Conservation (phyloP, 2,888 invertebrate species). For the Agrochola circellaris region DNA sequence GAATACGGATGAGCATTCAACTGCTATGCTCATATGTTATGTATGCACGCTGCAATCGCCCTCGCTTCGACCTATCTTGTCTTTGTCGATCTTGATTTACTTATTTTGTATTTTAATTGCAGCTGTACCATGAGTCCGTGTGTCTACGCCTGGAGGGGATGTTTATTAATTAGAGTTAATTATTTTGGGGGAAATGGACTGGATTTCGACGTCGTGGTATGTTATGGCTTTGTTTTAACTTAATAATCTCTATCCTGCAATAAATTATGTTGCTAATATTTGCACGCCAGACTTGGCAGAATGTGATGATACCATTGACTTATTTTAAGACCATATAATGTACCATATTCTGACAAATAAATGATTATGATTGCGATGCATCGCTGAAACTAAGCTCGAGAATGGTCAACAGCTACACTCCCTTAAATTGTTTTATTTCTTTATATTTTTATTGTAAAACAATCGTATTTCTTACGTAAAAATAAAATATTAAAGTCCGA, state of each 20-base stretch:
- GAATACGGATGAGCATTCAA: slow-evolving; percentile 83
- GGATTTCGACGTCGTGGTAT: too few relatives aligned
- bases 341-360: too few relatives aligned
- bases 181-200: too few relatives aligned
- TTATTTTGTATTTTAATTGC: slow-evolving; percentile 69
- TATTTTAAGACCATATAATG: too few relatives aligned
- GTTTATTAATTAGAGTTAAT: not conserved
- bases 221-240: too few relatives aligned
- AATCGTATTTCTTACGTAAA: not conserved
- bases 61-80: slow-evolving; percentile 68
- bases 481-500: slow-evolving; percentile 1
- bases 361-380: not conserved
- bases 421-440: not conserved
- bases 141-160: slow-evolving; percentile 15
- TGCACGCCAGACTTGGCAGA: too few relatives aligned
- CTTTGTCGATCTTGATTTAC: slow-evolving; percentile 63
- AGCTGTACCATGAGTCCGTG: slow-evolving; percentile 23
- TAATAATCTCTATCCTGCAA: too few relatives aligned
- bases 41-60: slow-evolving; percentile 79
- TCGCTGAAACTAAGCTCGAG: not conserved
- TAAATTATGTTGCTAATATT: too few relatives aligned
- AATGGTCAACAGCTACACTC: not conserved
- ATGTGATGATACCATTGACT: too few relatives aligned
- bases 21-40: slow-evolving; percentile 77
- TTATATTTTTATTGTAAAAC: not conserved